A percentile compares a stretch with the other conserved stretches of the same genome.
phyloP scores from a whole-genome alignment of 2,888 invertebrate species.

The Xanthorhoe spadicearia region DNA sequence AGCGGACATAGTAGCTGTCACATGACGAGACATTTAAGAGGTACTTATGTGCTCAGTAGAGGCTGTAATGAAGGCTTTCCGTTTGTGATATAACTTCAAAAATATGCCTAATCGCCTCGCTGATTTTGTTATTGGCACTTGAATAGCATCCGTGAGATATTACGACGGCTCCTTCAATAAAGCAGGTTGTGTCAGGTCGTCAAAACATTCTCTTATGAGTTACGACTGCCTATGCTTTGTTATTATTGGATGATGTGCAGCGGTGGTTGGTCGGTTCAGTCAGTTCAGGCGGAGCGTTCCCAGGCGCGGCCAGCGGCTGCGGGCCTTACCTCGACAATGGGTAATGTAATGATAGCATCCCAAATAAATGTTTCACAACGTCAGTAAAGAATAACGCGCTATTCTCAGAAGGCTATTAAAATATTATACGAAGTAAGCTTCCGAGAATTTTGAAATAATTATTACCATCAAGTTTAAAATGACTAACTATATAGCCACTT shows the following conservation, averaged over 20 bases:
- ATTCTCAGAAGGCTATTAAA: neutral
- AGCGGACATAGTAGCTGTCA: neutral
- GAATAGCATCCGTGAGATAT: neutral
- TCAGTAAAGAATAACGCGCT: neutral
- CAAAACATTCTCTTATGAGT: slow-evolving; percentile 2
- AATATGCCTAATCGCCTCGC: neutral
- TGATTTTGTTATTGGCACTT: neutral
- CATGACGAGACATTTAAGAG: neutral
- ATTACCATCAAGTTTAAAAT: neutral
- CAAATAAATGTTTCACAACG: neutral
- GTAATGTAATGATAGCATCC: neutral
- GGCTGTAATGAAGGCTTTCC: neutral
- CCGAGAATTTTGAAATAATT: neutral
- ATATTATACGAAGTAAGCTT: neutral
- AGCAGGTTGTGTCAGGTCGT: neutral
- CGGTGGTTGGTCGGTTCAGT: neutral
- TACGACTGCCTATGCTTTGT: neutral
- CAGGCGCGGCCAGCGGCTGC: neutral
- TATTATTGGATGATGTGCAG: neutral
- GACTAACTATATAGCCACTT: neutral
- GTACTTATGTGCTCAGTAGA: neutral
- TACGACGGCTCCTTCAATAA: slow-evolving; percentile 1
- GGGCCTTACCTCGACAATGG: neutral
- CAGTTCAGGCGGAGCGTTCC: neutral
- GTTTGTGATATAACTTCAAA: slow-evolving; percentile 9